Base-by-base conservation (phyloP, 1,140 invertebrate genomes). In the Pectinophora gossypiella region DNA sequence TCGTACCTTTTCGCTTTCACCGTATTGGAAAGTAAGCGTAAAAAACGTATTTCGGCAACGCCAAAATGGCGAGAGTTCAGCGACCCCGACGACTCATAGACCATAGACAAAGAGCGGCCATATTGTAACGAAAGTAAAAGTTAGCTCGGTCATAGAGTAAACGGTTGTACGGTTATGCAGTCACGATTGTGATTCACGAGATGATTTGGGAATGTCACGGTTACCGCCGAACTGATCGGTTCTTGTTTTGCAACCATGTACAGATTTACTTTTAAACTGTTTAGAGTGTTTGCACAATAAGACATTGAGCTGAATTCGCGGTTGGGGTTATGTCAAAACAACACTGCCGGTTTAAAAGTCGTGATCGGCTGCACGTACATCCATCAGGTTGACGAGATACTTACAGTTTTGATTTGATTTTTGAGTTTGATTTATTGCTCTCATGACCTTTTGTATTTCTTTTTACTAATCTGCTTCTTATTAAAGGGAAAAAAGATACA, bases 1-100 rank as follows among this genome's bases (percentile, higher is more conserved):
- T 87, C 69, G 80, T 83, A 85, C 81, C 68, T 87, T 84, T 84
- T 85, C 84, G 80, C 82, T 87, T 87, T 87, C 84, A 87, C 84
- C 71, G 67, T 76, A 83, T 87, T 87, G 84, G 84, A 87, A 87
- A 87, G 84, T 87, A 74, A 87, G 74, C 79, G 84, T 81, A 84
- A 87, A 85, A 85, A 87, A 84, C 69, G 73, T 70, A 85, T 85
- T 87, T 87, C 82, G 84, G 80, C 84, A 86, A 83, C 77, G 67
- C 65, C 76, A 77, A 74, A 81, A 84, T 76, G 75, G 69, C 72
- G 71, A 51, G 64, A 71, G 82, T 68, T 64, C 82, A 68, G 71
- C 65, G 80, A 84, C 80, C 80, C 61, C 69, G 64, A 36, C 70
- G 63, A 76, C 66, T 81, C 75, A 79, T 79, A 76, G 82, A 75